Base-by-base conservation (phyloP, 2,113 vertebrate genomes). In the Setophaga petechia region DNA sequence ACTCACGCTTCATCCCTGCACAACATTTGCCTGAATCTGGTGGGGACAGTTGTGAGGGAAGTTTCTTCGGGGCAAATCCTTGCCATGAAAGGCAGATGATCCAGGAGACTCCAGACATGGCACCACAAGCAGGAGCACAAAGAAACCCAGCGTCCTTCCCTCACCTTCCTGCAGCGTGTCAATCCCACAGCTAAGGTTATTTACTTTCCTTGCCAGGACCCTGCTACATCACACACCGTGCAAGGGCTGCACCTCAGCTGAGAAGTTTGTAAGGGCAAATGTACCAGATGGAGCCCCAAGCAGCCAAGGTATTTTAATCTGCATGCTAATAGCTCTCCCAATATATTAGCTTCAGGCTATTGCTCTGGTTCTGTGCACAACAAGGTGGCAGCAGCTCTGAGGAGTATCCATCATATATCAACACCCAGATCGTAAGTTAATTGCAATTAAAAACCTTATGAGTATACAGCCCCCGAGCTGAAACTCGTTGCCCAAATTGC, bases 1-100 rank as follows among this genome's bases (percentile, higher is more conserved):
- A 55, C 27, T 33, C 76, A 12, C 6, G 3, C 21, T 54, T 75
- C 44, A 80, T 30, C 47, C 28, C n/a, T 25, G 31, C 0, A 0
- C 51, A 66, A 30, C 21, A 5, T 44, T 9, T 69, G 5, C 22
- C 33, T 15, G 43, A 59, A 55, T 21, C 35, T 1, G 4, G 9
- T 0, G 5, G 1, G 5, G 9, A 13, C 39, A 75, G 16, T 7
- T 41, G 41, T 41, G 41, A 41, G 7, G 28, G 16, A 17, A 41
- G 39, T 9, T 74, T 37, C 23, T n/a, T 52, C 79, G 12, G 7
- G 37, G 58, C n/a, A 57, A 67, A 55, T 28, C 43, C 66, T 68
- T 37, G 66, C 77, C 49, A 39, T 0, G 3, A 46, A 73, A 69
- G 47, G 59, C 55, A 51, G 72, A 54, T 14, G 46, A 74, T 52